Percentiles rank a stretch among this genome's conserved stretches.
These are phyloP conservation scores for Paradoxurus hermaphroditus DNA, from an alignment of 2,113 vertebrate genomes.

Conservation along the genomic window DNA sequence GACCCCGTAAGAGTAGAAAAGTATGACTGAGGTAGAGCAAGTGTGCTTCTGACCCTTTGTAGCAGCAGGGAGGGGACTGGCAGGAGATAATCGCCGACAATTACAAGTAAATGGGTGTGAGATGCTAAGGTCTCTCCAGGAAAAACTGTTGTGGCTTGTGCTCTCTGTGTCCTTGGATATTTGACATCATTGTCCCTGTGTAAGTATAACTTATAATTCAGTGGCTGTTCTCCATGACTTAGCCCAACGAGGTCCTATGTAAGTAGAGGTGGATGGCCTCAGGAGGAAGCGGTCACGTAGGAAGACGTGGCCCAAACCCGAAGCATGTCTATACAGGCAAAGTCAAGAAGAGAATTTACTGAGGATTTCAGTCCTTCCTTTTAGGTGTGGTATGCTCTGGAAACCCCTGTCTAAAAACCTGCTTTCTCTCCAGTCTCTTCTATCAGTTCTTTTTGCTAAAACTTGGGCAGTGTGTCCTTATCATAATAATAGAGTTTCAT, in stretches of 20 bases:
- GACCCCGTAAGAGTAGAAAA: neutral
- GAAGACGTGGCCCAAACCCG: neutral
- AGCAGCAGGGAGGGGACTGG: neutral
- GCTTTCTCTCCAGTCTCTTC: neutral
- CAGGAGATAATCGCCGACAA: neutral
- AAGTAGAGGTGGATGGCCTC: neutral
- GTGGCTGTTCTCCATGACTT: neutral
- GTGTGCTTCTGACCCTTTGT: neutral
- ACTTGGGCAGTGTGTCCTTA: neutral
- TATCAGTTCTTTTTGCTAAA: neutral
- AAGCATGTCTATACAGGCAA: neutral
- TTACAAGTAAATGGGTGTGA: constrained; percentile 25
- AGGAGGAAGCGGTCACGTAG: neutral
- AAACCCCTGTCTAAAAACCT: neutral
- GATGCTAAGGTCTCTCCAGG: neutral
- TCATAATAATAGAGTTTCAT: neutral
- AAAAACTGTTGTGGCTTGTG: neutral
- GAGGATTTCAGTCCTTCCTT: neutral
- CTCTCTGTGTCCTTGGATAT: constrained; percentile 12
- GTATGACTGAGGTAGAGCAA: neutral
- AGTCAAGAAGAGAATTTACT: neutral
- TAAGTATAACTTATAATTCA: neutral
- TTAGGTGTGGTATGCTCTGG: neutral
- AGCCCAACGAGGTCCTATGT: neutral
- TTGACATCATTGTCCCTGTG: neutral